These are phyloP conservation scores for Amblyjoppa fuscipennis DNA, from an alignment of 2,888 invertebrate genomes.

Conservation along the genomic window DNA sequence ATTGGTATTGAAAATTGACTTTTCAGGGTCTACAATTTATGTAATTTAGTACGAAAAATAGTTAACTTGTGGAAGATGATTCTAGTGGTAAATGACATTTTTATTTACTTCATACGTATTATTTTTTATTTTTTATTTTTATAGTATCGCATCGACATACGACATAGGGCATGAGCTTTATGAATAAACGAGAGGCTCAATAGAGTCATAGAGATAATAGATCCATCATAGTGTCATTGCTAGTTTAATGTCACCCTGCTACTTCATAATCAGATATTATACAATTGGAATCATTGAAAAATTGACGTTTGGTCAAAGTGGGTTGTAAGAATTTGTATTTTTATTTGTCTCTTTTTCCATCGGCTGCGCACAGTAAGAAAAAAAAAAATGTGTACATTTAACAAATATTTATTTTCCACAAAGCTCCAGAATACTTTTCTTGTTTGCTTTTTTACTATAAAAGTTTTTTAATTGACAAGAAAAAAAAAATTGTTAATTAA, in stretches of 20 bases:
- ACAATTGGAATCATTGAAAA: background rate
- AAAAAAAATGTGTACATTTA: too few species aligned
- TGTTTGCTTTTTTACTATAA: too few species aligned
- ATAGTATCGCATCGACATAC: background rate
- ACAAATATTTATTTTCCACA: too few species aligned
- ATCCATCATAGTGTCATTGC: slow-evolving; percentile 56
- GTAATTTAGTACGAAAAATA: background rate
- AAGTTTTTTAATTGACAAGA: too few species aligned
- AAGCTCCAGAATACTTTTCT: too few species aligned
- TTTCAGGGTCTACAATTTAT: background rate
- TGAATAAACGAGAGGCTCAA: slow-evolving; percentile 51
- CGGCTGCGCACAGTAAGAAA: background rate
- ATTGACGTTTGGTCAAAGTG: background rate
- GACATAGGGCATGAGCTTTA: background rate
- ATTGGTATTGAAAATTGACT: too few species aligned
- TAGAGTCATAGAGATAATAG: slow-evolving; percentile 66
- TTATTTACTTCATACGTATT: too few species aligned
- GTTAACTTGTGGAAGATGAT: background rate
- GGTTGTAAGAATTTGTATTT: background rate
- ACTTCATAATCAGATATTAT: slow-evolving; percentile 18
- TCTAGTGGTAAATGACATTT: background rate
- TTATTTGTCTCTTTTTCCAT: background rate
- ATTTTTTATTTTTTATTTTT: too few species aligned
- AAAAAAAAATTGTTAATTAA: too few species aligned
- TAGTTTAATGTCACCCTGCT: slow-evolving; percentile 14